Base-by-base conservation (phyloP, 2,888 invertebrate species). In the Brachylomia viminalis region DNA sequence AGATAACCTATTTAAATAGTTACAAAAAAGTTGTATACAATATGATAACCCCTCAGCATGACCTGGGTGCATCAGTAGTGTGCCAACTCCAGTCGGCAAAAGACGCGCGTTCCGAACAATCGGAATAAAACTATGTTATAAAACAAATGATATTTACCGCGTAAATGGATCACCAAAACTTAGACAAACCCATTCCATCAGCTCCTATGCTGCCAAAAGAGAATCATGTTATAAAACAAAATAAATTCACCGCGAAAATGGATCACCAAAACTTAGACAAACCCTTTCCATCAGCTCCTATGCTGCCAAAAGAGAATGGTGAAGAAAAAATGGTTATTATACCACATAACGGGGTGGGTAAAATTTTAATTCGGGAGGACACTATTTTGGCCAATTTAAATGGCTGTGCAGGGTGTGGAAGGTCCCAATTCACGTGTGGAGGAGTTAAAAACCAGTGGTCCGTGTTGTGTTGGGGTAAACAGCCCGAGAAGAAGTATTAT, bases 401-500 rank as follows among this genome's bases (percentile, higher is more conserved):
- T 1, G 95, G 95, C 0, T 96, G 96, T 80, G 93, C 94, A 0
- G 94, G 94, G 0, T 96, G 96, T 80, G 95, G 95, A 0, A 90
- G 90, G 15, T 91, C 94, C 0, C 94, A 94, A 77, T 95, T 96
- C 42, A 91, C 94, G 0, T 96, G 96, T 88, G 89, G 92, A 0
- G 94, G 94, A 5, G 94, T 95, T 0, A 93, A 94, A 72, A 93
- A 91, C 6, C 93, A 95, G 81, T 96, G 95, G 95, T 94, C 95
- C 0, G 94, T 93, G 27, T 78, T 96, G 1, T 96, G 96, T 77
- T 96, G 96, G 96, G 96, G 96, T 0, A 88, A 92, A 69, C 92
- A 94, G 45, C 91, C 94, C 0, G 95, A 94, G 42, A 94, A 93
- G 83, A 95, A 94, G 84, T 95, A 96, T 85, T 96, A 96, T 79